Evolutionary conservation across 2,797 vertebrate species (phyloP).

Genomic region (Protonibea diacanthus): DNA sequence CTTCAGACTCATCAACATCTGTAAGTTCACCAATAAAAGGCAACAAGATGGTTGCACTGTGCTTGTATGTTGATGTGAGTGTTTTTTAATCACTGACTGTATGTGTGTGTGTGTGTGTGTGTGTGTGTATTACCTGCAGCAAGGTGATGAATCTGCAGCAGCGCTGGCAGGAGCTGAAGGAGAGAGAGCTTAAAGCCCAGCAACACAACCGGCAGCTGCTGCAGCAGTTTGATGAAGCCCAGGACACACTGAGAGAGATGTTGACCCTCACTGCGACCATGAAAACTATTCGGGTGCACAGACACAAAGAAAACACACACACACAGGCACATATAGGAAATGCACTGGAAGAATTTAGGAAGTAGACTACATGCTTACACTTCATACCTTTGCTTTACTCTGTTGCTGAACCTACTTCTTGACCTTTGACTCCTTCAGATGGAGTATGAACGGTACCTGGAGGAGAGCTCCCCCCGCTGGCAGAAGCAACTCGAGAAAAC

Average conservation of each 20-base stretch:
- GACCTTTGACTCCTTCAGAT: conserved; percentile 68
- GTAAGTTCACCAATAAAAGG: conserved; percentile 51
- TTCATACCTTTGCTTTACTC: background rate
- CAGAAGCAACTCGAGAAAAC: conserved; percentile 76
- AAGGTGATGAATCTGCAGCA: conserved; percentile 71
- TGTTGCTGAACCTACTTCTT: conserved; percentile 18
- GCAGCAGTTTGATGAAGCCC: conserved; percentile 84
- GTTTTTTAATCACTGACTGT: background rate
- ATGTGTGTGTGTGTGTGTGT: background rate
- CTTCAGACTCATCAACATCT: conserved; percentile 48
- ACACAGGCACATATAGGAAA: background rate
- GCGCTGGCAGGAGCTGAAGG: conserved; percentile 76
- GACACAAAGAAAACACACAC: conserved; percentile 8
- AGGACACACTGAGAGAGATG: conserved; percentile 79
- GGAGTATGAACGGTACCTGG: conserved; percentile 81
- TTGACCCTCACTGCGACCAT: conserved; percentile 77
- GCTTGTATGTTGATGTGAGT: background rate
- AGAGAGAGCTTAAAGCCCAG: conserved; percentile 75
- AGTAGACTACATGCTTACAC: background rate
- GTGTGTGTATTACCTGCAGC: conserved; percentile 46
- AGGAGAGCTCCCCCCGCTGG: conserved; percentile 74
- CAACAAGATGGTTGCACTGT: background rate
- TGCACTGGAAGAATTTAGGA: background rate
- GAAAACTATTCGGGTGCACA: conserved; percentile 81
- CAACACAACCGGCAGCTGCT: conserved; percentile 80